Evolutionary conservation across 2,888 invertebrate genomes (phyloP).

Genomic region (Adelphocoris suturalis): DNA sequence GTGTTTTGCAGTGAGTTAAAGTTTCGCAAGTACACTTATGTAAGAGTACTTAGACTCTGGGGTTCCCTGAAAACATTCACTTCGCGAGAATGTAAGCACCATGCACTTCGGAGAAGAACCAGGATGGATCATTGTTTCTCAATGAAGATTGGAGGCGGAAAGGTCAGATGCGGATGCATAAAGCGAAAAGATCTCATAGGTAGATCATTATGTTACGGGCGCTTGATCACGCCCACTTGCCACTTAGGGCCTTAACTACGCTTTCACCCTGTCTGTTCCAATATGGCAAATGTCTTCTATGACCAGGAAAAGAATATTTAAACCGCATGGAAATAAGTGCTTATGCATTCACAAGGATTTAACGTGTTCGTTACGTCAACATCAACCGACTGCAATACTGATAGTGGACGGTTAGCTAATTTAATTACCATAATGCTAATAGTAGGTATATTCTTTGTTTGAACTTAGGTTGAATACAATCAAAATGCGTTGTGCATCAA

Average conservation of each 20-base stretch:
- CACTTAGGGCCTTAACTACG: slow-evolving; percentile 6
- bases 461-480: no score
- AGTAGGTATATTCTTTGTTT: no score
- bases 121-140: slow-evolving; percentile 8
- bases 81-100: neutral
- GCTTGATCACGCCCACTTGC: slow-evolving; percentile 23
- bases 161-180: slow-evolving; percentile 36
- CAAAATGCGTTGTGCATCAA: no score
- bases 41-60: no score
- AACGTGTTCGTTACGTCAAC: neutral
- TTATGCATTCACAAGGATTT: neutral
- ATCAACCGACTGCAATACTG: neutral
- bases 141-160: slow-evolving; percentile 1
- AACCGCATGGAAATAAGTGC: neutral
- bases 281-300: slow-evolving; percentile 3
- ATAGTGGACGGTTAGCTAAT: no score
- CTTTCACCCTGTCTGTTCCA: slow-evolving; percentile 1
- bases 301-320: neutral
- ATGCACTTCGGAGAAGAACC: neutral
- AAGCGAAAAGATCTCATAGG: slow-evolving; percentile 22
- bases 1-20: no score
- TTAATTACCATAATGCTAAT: no score
- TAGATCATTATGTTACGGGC: neutral
- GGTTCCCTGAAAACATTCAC: neutral
- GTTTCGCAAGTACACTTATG: no score